phyloP scores from a whole-genome alignment of 2,888 invertebrate genomes.

The Eristalis pertinax region DNA sequence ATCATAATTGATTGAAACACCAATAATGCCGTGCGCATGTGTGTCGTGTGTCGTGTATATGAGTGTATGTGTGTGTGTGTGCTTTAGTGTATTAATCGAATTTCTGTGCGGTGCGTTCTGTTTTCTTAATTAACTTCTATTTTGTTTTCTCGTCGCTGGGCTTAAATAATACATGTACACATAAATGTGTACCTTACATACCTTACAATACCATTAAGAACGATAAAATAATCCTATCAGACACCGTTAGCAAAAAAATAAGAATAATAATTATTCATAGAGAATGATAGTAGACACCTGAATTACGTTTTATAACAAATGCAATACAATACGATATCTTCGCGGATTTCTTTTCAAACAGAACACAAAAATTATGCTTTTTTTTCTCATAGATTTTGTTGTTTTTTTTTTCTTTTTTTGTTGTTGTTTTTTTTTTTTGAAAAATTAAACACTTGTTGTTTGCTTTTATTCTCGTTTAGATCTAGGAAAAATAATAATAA shows the following conservation, averaged over 20 bases:
- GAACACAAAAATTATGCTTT: constrained; percentile 9
- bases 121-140: not conserved
- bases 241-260: constrained; percentile 22
- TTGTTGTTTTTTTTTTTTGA: not conserved
- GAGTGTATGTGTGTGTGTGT: constrained; percentile 4
- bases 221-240: constrained; percentile 33
- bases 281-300: constrained; percentile 64
- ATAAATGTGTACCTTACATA: constrained; percentile 11
- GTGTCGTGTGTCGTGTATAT: not conserved
- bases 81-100: constrained; percentile 16
- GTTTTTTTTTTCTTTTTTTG: not conserved
- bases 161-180: constrained; percentile 28
- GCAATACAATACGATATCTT: constrained; percentile 56
- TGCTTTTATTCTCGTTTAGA: constrained; percentile 17
- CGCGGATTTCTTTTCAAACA: constrained; percentile 9
- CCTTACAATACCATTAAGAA: constrained; percentile 25
- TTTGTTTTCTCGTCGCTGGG: constrained; percentile 36
- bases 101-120: not conserved
- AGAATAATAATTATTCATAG: constrained; percentile 25
- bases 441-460: constrained; percentile 14
- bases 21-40: not conserved
- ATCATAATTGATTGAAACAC: constrained; percentile 3
- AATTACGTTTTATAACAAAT: constrained; percentile 67
- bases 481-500: constrained; percentile 15
- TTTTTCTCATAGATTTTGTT: constrained; percentile 4